Base-by-base conservation (phyloP, 2,113 vertebrate genomes). In the Procavia capensis region DNA sequence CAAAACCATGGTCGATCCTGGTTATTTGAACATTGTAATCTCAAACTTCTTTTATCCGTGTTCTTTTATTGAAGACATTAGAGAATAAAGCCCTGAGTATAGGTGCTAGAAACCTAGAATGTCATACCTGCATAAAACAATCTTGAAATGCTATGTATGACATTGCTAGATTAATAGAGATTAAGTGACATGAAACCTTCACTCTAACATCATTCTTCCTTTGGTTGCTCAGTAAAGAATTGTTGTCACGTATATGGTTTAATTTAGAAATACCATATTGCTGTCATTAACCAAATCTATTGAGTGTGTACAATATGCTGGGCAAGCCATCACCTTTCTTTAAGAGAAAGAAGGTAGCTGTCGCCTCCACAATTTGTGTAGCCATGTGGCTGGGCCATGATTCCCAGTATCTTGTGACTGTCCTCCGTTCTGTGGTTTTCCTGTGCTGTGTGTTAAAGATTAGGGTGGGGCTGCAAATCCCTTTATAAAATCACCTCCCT, bases 251-350 rank as follows among this genome's bases (percentile, higher is more conserved):
- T 59, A 45, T 84, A 59, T 78, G 39, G 36, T 59, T 89, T 74
- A 39, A 83, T 68, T 79, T 59, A 31, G 24, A 68, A 74, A 45
- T 54, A 78, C 61, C 24, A 29, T 68, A 24, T 57, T 47, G 29
- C 36, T 85, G 85, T 78, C 61, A 31, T 85, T 68, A 94, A 80
- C 63, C 20, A 94, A 81, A 70, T 79, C 41, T n/a, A 14, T 34
- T 75, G 19, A 76, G 31, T 68, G 34, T 36, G 34, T 63, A 6
- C 43, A 75, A 8, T 72, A 3, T 84, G 41, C 41, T 91, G 39
- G 41, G 17, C 83, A 75, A 75, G 11, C 79, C 34, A 79, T 79
- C 25, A 78, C 61, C 17, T 75, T 90, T 59, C n/a, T 47, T 72
- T 91, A 64, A 41, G 14, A 86, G 54, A 64, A 92, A 25, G 43